These are phyloP conservation scores for Pseudomugil tenellus DNA, from an alignment of 2,797 vertebrate species.

Conservation along the genomic window DNA sequence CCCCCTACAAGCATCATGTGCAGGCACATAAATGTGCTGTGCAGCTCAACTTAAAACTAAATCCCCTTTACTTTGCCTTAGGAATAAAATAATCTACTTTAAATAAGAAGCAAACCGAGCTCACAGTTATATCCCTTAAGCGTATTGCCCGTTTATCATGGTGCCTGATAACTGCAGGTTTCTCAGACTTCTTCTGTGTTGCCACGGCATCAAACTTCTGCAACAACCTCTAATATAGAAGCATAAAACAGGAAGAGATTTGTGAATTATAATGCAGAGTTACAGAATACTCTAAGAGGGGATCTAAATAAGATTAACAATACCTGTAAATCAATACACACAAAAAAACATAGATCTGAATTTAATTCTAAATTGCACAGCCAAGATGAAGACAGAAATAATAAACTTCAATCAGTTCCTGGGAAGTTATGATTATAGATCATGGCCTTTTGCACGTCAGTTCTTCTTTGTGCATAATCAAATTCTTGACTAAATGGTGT, in stretches of 20 bases:
- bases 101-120: neutral
- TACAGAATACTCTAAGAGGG: neutral
- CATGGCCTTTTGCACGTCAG: no score
- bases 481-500: no score
- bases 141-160: conserved; percentile 82
- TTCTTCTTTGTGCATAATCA: no score
- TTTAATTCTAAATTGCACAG: no score
- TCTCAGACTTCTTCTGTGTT: conserved; percentile 43
- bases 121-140: conserved; percentile 74
- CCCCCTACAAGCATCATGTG: conserved; percentile 69
- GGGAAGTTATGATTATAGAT: no score
- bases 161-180: conserved; percentile 84
- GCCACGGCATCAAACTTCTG: conserved; percentile 73
- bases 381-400: neutral
- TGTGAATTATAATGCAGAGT: neutral
- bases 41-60: neutral
- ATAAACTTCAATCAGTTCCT: neutral
- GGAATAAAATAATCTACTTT: neutral
- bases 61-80: neutral
- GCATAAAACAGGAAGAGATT: conserved; percentile 3
- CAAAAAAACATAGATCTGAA: neutral
- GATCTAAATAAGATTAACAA: neutral
- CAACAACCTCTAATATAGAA: conserved; percentile 78
- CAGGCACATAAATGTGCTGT: conserved; percentile 10
- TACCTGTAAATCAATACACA: neutral